Percentiles rank a stretch among this genome's conserved stretches.
Conservation (phyloP, 2,888 invertebrate species). For the Pogonocherus hispidulus region DNA sequence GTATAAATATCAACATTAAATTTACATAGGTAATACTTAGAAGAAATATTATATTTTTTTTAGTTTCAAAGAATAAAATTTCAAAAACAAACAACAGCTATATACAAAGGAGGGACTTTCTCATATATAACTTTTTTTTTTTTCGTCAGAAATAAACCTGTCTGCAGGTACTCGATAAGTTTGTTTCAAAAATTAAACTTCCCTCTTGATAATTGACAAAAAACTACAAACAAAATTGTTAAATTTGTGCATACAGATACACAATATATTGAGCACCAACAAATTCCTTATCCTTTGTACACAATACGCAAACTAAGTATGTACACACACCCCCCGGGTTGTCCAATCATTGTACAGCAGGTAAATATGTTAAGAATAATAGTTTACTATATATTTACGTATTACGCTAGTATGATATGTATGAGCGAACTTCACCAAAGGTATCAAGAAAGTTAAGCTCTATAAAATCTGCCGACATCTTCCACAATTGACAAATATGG, state of each 20-base stretch:
- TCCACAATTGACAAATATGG: constrained; percentile 37
- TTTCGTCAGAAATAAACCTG: constrained; percentile 56
- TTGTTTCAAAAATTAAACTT: constrained; percentile 46
- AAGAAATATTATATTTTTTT: constrained; percentile 51
- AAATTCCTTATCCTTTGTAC: constrained; percentile 54
- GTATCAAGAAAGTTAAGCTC: constrained; percentile 43
- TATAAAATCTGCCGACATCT: constrained; percentile 29
- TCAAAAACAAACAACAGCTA: constrained; percentile 65
- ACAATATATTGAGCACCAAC: constrained; percentile 65
- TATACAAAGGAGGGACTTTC: constrained; percentile 65
- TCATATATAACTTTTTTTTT: constrained; percentile 45
- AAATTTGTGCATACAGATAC: constrained; percentile 57
- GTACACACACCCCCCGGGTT: constrained; percentile 39
- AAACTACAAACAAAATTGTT: constrained; percentile 46
- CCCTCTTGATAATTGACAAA: constrained; percentile 60
- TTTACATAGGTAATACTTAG: constrained; percentile 61
- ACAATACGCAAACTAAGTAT: constrained; percentile 42
- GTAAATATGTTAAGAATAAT: constrained; percentile 53
- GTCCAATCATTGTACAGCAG: constrained; percentile 59
- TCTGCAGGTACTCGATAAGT: constrained; percentile 62
- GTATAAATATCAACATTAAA: constrained; percentile 61
- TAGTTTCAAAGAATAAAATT: constrained; percentile 65
- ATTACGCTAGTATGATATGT: constrained; percentile 67
- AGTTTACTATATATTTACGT: constrained; percentile 48
- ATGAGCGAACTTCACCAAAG: constrained; percentile 65